These are phyloP conservation scores for Cinclus cinclus DNA, from an alignment of 2,113 vertebrate species.

Conservation along the genomic window DNA sequence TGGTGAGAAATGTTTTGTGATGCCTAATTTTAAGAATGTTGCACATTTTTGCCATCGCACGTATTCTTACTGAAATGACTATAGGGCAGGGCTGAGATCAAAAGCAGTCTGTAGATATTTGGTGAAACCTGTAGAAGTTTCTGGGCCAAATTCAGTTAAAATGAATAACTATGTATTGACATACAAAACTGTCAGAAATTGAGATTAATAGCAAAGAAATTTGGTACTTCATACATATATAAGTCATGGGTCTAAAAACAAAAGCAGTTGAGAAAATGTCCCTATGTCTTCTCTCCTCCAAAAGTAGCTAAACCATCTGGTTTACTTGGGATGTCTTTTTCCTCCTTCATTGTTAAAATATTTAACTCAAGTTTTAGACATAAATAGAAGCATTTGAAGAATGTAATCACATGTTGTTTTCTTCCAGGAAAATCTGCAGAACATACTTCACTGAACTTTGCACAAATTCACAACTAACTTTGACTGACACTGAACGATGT, in stretches of 20 bases:
- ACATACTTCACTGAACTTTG: background rate
- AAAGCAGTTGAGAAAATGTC: background rate
- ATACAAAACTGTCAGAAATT: background rate
- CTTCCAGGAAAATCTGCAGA: background rate
- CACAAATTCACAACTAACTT: conserved; percentile 9
- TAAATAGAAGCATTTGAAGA: background rate
- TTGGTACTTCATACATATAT: background rate
- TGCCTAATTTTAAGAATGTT: background rate
- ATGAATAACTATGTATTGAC: background rate
- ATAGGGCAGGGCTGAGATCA: background rate
- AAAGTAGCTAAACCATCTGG: background rate
- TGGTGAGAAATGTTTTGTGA: background rate
- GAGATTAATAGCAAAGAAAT: background rate
- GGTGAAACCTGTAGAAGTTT: background rate
- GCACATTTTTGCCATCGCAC: background rate
- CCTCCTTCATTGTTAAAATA: background rate
- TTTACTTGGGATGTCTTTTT: background rate
- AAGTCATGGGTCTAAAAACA: background rate
- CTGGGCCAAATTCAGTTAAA: background rate
- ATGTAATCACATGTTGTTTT: background rate
- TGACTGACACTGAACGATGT: background rate
- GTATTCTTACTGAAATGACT: background rate
- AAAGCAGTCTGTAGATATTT: background rate
- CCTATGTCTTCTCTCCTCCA: background rate
- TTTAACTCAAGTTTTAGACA: background rate